These are phyloP conservation scores for Piliocolobus tephrosceles DNA, from an alignment of 2,113 vertebrate genomes.

Conservation along the genomic window DNA sequence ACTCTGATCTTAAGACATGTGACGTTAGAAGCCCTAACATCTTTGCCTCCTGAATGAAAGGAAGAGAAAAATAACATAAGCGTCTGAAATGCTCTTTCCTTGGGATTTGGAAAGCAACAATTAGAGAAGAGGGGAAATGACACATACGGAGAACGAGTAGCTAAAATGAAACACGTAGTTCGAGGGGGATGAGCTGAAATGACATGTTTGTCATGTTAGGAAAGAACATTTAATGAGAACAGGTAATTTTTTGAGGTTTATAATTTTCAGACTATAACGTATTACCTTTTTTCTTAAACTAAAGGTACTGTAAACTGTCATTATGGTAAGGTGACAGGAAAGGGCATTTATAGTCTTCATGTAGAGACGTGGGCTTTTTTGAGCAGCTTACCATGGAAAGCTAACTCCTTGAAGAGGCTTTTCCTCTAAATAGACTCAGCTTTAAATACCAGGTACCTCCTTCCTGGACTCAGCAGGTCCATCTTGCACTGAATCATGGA, in stretches of 20 bases:
- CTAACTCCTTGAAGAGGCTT: not conserved
- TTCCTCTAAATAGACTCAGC: not conserved
- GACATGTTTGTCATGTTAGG: not conserved
- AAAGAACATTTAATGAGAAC: not conserved
- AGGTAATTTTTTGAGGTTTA: not conserved
- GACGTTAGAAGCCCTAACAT: not conserved
- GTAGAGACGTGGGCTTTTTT: not conserved
- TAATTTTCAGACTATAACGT: slow-evolving; percentile 10
- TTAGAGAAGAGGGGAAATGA: not conserved
- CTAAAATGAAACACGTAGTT: not conserved
- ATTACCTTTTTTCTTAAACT: slow-evolving; percentile 25
- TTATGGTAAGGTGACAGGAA: not conserved
- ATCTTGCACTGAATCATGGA: rapidly evolving
- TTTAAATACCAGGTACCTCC: not conserved
- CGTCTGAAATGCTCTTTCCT: rapidly evolving
- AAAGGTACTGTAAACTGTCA: not conserved
- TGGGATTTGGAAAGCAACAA: not conserved
- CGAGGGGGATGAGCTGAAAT: rapidly evolving
- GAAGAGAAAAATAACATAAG: not conserved
- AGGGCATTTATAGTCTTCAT: not conserved
- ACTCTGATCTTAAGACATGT: not conserved
- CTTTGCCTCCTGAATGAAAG: not conserved
- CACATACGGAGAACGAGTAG: not conserved
- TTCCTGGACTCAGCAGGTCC: not conserved
- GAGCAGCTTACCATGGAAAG: rapidly evolving